phyloP scores from a whole-genome alignment of 1,140 invertebrate genomes.

The Homalodisca vitripennis region DNA sequence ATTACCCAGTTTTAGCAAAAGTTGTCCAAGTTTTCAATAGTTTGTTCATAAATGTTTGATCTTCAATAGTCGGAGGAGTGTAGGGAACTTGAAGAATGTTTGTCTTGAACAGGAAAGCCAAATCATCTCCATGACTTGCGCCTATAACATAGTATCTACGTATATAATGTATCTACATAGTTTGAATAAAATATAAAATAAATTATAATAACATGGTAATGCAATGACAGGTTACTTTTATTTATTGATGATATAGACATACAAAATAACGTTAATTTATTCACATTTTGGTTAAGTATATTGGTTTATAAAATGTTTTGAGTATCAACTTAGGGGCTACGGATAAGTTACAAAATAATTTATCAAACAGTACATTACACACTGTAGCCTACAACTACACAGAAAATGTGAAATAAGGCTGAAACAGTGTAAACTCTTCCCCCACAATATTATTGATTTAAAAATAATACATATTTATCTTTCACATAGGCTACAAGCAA shows the following conservation, averaged over 20 bases:
- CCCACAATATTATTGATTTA: too few species aligned
- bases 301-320: not conserved
- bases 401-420: too few species aligned
- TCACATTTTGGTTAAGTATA: not conserved
- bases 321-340: not conserved
- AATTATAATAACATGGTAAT: not conserved
- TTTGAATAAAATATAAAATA: not conserved
- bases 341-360: too few species aligned
- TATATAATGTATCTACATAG: too few species aligned
- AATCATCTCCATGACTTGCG: not conserved
- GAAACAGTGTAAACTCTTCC: too few species aligned
- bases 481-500: too few species aligned
- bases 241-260: not conserved
- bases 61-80: not conserved
- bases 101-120: not conserved
- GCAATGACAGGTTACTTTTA: not conserved
- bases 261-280: not conserved
- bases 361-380: too few species aligned
- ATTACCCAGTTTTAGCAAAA: constrained; percentile 2
- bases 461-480: too few species aligned
- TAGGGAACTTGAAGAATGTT: not conserved
- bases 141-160: not conserved
- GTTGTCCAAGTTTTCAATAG: not conserved
- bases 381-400: too few species aligned
- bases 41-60: not conserved